These are phyloP conservation scores for Festucalex cinctus DNA, from an alignment of 2,113 vertebrate species.

Conservation along the genomic window DNA sequence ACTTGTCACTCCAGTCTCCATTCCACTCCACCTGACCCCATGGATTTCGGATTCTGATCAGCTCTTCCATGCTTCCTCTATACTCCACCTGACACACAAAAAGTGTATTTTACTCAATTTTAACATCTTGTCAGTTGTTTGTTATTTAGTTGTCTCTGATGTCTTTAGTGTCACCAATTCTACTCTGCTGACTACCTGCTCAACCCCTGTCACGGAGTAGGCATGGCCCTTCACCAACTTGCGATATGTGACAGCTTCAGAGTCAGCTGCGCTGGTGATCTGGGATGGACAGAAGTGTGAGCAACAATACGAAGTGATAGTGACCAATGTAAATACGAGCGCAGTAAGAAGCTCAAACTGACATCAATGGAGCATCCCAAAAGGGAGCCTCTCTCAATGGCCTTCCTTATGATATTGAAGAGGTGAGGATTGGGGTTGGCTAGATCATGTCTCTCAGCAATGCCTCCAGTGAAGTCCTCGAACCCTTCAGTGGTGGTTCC, in stretches of 20 bases:
- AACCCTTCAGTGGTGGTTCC: slow-evolving; percentile 91
- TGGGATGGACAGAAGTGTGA: slow-evolving; percentile 22
- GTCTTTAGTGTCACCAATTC: neutral
- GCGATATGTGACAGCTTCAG: slow-evolving; percentile 73
- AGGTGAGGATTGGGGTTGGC: slow-evolving; percentile 45
- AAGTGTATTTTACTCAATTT: neutral
- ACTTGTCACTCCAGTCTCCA: slow-evolving; percentile 85
- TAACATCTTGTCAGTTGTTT: neutral
- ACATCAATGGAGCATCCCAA: slow-evolving; percentile 75
- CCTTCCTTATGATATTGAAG: slow-evolving; percentile 69
- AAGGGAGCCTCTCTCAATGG: slow-evolving; percentile 65
- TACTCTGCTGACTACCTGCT: slow-evolving; percentile 62
- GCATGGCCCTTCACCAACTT: slow-evolving; percentile 83
- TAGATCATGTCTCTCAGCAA: slow-evolving; percentile 83
- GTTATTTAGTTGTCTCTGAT: neutral
- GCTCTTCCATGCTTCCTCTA: slow-evolving; percentile 30
- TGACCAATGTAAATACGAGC: neutral
- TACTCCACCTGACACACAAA: slow-evolving; percentile 38
- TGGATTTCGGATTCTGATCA: slow-evolving; percentile 75
- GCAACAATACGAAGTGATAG: neutral
- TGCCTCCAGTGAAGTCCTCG: slow-evolving; percentile 92
- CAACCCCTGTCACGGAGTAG: slow-evolving; percentile 80
- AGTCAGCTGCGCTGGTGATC: slow-evolving; percentile 65
- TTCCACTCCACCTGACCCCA: slow-evolving; percentile 88
- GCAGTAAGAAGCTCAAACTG: slow-evolving; percentile 15